These are phyloP conservation scores for Capitulum mitella DNA, from an alignment of 2,888 invertebrate genomes.

Conservation along the genomic window DNA sequence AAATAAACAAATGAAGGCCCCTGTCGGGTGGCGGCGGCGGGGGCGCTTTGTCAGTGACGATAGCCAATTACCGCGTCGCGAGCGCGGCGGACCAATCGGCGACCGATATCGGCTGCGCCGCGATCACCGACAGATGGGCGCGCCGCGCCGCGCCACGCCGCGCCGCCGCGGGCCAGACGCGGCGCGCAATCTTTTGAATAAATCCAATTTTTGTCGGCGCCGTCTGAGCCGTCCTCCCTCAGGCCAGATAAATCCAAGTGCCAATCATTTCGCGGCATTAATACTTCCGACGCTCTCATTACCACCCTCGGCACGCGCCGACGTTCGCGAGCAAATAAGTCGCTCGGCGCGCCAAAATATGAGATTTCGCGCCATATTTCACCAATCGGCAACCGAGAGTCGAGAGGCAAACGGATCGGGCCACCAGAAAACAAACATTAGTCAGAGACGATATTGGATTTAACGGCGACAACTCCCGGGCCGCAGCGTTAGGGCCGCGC, in stretches of 20 bases:
- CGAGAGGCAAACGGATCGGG: background rate
- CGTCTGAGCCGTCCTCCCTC: background rate
- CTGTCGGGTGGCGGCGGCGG: background rate
- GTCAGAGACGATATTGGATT: constrained; percentile 19
- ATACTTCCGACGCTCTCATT: constrained; percentile 7
- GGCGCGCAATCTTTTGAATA: constrained; percentile 5
- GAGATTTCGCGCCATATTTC: constrained; percentile 22
- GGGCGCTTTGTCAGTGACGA: background rate
- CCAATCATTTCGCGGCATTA: constrained; percentile 19
- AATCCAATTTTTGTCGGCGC: constrained; percentile 2
- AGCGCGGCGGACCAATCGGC: background rate
- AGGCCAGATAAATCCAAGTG: constrained; percentile 14
- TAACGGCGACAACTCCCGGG: constrained; percentile 4
- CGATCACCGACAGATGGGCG: background rate
- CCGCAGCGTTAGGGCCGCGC: background rate
- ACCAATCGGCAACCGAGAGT: constrained; percentile 6
- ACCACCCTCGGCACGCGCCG: background rate
- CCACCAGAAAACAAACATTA: constrained; percentile 16
- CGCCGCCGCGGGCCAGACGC: background rate
- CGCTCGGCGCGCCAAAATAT: constrained; percentile 8
- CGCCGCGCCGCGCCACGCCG: background rate
- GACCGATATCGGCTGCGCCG: background rate
- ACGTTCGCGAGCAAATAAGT: background rate
- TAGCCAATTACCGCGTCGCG: background rate
- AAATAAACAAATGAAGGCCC: constrained; percentile 13